These are phyloP conservation scores for Cichlasoma orientale DNA, from an alignment of 2,797 vertebrate genomes.

Conservation along the genomic window DNA sequence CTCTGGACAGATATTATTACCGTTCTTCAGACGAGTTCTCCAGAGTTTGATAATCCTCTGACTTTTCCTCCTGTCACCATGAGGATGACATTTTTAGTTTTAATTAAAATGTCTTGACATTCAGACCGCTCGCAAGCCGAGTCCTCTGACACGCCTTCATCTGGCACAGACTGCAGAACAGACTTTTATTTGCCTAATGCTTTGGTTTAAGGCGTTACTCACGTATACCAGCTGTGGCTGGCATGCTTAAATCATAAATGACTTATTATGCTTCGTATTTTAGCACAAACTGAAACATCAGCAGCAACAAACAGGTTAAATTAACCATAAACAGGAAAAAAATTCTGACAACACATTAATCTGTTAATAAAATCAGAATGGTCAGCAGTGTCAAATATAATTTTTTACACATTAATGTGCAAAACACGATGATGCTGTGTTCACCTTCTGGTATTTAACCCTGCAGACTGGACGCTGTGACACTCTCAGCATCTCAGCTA, in stretches of 20 bases:
- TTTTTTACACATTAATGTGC: not conserved
- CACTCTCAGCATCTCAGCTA: conserved; percentile 31
- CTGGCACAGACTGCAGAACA: not conserved
- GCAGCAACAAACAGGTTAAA: not conserved
- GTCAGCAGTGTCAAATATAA: not conserved
- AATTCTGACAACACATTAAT: not conserved
- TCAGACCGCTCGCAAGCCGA: not conserved
- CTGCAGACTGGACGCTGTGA: conserved; percentile 2
- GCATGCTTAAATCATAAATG: not conserved
- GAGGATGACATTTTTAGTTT: not conserved
- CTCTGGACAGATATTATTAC: not conserved
- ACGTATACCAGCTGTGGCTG: not conserved
- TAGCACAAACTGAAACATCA: not conserved
- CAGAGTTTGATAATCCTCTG: not conserved
- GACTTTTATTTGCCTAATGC: not conserved
- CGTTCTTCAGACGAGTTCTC: not conserved
- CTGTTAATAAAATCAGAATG: not conserved
- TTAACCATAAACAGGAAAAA: not conserved
- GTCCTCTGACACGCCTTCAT: not conserved
- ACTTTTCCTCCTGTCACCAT: not conserved
- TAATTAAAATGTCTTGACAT: not conserved
- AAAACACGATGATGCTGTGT: not conserved
- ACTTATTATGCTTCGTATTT: not conserved
- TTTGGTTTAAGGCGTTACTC: not conserved
- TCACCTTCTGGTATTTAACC: conserved; percentile 11